Evolutionary conservation across 2,888 invertebrate species (phyloP), one percentile per base, ranked within the genome.

Genomic region (Sarcophaga variegata): DNA sequence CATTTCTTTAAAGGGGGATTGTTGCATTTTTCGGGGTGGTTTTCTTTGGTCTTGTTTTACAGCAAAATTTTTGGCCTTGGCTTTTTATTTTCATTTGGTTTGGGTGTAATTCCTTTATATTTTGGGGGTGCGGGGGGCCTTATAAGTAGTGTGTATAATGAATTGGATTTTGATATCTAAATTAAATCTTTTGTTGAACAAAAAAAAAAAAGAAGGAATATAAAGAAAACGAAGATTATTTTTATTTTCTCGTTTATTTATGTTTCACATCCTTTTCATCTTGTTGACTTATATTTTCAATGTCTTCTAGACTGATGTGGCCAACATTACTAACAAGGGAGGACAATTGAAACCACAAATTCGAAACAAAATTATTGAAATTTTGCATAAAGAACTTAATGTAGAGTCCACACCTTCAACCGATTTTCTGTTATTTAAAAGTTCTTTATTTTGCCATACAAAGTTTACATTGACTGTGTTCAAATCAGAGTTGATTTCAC

Each of bases 81-180:
- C 67, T 87, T 84, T 84, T 69, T 62, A 47, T 66, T 62, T 62
- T 66, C 27, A 25, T 45, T 63, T 70, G 49, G 20, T 64, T 76
- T 25, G 22, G 27, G 59, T 17, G 14, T 10, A 60, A 75, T 71
- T 78, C 72, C 66, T 71, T 77, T 49, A 49, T 49, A 45, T 45
- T 60, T 66, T 66, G 60, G n/a, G 54, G 22, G 27, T 12, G 67
- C 20, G 75, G 75, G 75, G 60, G 62, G 67, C 60, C 72, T 79
- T 87, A 72, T 76, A 76, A 64, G 76, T 84, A 84, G 85, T 83
- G 87, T 87, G 81, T 87, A 90, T 90, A 90, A 90, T 90, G 89
- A 90, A 89, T 90, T 90, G 88, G 90, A 89, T 89, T 89, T 89
- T 89, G 89, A 89, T 90, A 89, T 90, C 90, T 90, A 89, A 90